These are phyloP conservation scores for Megaceryle torquata DNA, from an alignment of 2,113 vertebrate genomes.

Conservation along the genomic window DNA sequence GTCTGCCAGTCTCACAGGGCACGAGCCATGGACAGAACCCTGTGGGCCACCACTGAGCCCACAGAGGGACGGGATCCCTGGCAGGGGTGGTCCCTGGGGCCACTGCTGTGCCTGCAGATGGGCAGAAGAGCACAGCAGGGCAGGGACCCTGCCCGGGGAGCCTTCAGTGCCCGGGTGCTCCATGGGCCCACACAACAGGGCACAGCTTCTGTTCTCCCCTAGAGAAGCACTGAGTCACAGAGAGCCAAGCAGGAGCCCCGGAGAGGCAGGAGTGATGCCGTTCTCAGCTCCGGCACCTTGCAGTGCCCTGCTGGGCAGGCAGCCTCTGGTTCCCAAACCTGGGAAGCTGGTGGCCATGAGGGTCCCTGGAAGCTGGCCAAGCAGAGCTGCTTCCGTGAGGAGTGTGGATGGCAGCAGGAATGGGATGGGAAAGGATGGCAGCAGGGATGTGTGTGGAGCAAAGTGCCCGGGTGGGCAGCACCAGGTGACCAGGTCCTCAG, in stretches of 20 bases:
- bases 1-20: rapidly evolving
- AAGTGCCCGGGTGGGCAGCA: neutral
- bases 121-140: neutral
- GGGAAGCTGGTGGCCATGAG: neutral
- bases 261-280: neutral
- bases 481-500: neutral
- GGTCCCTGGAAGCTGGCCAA: neutral
- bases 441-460: neutral
- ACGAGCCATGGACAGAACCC: neutral
- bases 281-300: neutral
- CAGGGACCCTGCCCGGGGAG: neutral
- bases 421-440: neutral
- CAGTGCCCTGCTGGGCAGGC: neutral
- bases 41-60: rapidly evolving
- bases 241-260: neutral
- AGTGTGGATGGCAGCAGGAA: rapidly evolving
- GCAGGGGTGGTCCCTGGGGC: neutral
- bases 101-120: too few species aligned
- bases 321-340: neutral
- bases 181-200: rapidly evolving
- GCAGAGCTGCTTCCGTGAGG: neutral
- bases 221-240: neutral
- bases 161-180: neutral
- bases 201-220: too few species aligned
- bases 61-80: rapidly evolving